phyloP scores from a whole-genome alignment of 2,113 vertebrate genomes.

The Ochotona princeps region DNA sequence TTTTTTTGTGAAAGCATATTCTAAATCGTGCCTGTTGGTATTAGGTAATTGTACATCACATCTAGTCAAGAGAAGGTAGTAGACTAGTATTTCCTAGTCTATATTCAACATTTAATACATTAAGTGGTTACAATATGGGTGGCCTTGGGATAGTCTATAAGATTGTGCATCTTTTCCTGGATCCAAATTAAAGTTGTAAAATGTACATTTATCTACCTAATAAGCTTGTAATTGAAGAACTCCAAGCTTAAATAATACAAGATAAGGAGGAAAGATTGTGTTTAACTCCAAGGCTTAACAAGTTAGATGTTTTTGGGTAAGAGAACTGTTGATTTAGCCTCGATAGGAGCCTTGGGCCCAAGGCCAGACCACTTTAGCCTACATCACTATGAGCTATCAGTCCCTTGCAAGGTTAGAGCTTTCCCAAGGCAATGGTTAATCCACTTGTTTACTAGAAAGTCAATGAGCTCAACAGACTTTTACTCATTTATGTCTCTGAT shows the following conservation, averaged over 20 bases:
- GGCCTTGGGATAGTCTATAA: neutral
- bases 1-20: neutral
- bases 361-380: neutral
- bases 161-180: conserved; percentile 22
- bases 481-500: neutral
- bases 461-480: neutral
- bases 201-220: conserved; percentile 57
- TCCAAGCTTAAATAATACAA: conserved; percentile 39
- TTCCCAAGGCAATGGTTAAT: neutral
- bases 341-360: neutral
- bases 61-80: neutral
- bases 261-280: conserved; percentile 47
- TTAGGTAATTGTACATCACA: neutral
- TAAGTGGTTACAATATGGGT: neutral
- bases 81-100: neutral
- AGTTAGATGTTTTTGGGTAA: conserved; percentile 37
- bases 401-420: conserved; percentile 1
- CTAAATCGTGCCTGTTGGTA: neutral
- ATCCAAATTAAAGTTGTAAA: conserved; percentile 62
- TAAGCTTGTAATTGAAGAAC: conserved; percentile 17
- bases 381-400: neutral
- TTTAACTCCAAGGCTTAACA: conserved; percentile 33
- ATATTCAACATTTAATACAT: neutral
- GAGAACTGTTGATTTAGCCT: conserved; percentile 26
- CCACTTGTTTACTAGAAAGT: neutral